Evolutionary conservation across 2,888 invertebrate genomes (phyloP), one percentile per base, ranked within the genome.

Genomic region (Drosophila emarginata): DNA sequence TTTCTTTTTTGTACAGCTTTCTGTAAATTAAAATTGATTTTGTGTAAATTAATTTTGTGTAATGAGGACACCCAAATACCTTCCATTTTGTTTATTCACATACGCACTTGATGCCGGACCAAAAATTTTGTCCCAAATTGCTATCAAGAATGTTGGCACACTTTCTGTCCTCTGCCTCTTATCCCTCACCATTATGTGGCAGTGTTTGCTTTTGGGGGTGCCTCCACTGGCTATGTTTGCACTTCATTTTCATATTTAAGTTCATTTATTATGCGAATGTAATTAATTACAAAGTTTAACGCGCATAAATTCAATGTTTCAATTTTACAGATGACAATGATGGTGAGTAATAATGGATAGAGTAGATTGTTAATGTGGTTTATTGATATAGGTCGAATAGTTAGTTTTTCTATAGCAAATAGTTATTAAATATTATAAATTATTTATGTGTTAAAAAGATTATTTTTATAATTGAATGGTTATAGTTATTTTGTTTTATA

Each of bases 221-320:
- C 26, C 39, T 40, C 9, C 18, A 50, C 62, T 73, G 78, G 53
- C 60, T 62, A 58, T 81, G 80, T 82, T 81, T 80, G 78, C 76
- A 76, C 78, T 86, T 82, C 59, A 84, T 86, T 84, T 84, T 83
- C 81, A 80, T 80, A 78, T 82, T 82, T 83, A 79, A 86, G 74
- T 76, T 82, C 72, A 81, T 83, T 83, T 87, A 79, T 87, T 83
- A 83, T 83, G 82, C 87, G 79, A 77, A 84, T 84, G 74, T 73
- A 79, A 80, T 86, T 84, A 83, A 83, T 83, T 83, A 87, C 67
- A 72, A 87, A 87, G 79, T 79, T 83, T 66, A 74, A 71, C 75
- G 71, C 62, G 62, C 57, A 77, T 64, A 76, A 84, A 76, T 79
- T 79, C 66, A 77, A 72, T 80, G 71, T 74, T 76, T 61, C 64